Evolutionary conservation across 2,888 invertebrate genomes (phyloP), one percentile per base, ranked within the genome.

Genomic region (Taphrorychus bicolor): DNA sequence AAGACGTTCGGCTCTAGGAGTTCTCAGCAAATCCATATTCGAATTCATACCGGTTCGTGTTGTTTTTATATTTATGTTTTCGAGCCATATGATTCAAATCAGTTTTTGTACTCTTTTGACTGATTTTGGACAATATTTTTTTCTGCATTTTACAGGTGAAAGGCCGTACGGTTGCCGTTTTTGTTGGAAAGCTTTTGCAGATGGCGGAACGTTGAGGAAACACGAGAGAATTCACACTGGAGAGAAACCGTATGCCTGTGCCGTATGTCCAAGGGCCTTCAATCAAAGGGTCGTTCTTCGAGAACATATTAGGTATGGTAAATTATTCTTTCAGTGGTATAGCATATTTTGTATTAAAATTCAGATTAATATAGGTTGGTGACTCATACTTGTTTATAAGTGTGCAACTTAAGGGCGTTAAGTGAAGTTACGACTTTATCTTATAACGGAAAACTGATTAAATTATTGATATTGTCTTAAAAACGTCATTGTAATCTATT

Each of bases 141-240:
- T 40, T 2, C 4, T 32, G 23, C 4, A 56, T 70, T 24, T n/a
- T n/a, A n/a, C 56, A 75, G 75, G 79, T 56, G 94, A 94, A 79
- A 84, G 93, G 41, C 94, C 93, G 0, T 94, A 94, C 76, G 92
- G 91, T 0, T 94, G 94, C 78, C 87, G 91, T 7, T 94, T 90
- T 81, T 94, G 94, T 78, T 93, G 93, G 93, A 94, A 94, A 79
- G 93, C 93, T 0, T 94, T 94, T 79, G 94, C 94, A 0, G 94
- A 94, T 79, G 94, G 94, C 41, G 94, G 94, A 19, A 94, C 94
- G 1, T 80, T 94, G 49, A 83, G 94, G 24, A 94, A 94, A 78
- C 94, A 94, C 78, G 94, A 94, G 77, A 85, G 94, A 7, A 94
- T 94, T 75, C 94, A 94, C 75, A 94, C 94, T 0, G 92, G 78